Evolutionary conservation across 1,140 invertebrate genomes (phyloP).

Genomic region (Vollenhovia emeryi): DNA sequence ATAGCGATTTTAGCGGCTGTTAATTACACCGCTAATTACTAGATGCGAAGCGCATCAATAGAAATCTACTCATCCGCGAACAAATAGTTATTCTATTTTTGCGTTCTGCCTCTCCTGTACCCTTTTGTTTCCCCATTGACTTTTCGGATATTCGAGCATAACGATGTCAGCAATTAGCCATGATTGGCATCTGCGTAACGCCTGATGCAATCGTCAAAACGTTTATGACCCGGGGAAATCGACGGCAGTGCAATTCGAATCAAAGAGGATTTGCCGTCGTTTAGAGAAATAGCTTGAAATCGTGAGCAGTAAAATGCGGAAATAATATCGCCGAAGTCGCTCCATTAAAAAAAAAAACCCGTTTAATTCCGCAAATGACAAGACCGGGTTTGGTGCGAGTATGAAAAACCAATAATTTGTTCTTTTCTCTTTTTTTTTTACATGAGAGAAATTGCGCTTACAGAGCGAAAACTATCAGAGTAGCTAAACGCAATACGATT

Average conservation of each 20-base stretch:
- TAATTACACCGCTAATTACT: neutral
- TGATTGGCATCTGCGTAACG: conserved; percentile 33
- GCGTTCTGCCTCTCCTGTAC: neutral
- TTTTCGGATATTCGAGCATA: neutral
- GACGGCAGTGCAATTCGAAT: conserved; percentile 3
- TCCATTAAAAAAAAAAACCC: conserved; percentile 47
- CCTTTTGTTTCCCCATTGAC: neutral
- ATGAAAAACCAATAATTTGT: conserved; percentile 23
- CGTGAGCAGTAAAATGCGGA: conserved; percentile 9
- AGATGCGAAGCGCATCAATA: neutral
- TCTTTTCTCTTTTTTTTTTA: neutral
- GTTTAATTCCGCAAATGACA: conserved; percentile 27
- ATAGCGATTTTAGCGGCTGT: neutral
- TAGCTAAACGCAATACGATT: neutral
- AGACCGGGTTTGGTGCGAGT: neutral
- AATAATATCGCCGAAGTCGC: conserved; percentile 13
- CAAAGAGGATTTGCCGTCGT: conserved; percentile 35
- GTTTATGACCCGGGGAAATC: conserved; percentile 22
- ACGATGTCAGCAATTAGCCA: conserved; percentile 42
- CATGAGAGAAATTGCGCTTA: neutral
- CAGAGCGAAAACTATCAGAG: neutral
- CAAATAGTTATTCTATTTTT: neutral
- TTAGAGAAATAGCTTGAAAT: conserved; percentile 26
- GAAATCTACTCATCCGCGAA: neutral
- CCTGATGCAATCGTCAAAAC: conserved; percentile 25